Base-by-base conservation (phyloP, 2,888 invertebrate species). In the Blastobasis lacticolella region DNA sequence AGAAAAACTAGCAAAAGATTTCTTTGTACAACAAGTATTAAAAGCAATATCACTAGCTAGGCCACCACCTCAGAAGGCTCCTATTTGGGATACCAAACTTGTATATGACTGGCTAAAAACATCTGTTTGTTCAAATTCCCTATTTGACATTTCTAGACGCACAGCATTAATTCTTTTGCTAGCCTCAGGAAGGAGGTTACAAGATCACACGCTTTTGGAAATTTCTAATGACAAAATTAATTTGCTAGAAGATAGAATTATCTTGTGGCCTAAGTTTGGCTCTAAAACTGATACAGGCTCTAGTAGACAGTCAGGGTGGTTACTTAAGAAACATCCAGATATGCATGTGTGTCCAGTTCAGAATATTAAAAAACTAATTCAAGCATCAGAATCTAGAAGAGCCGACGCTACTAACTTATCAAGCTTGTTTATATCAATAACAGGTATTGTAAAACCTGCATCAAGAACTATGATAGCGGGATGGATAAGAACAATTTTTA, bases 161-260 rank as follows among this genome's bases (percentile, higher is more conserved):
- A 37, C 49, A 5, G 54, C 58, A 0, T 10, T 45, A 0, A 40
- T 63, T 5, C 51, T 66, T 4, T 42, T 66, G 0, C 43, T 63
- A 42, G 52, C 55, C 1, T 52, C 66, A 1, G 59, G 62, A 0
- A 38, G 62, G 44, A 50, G 63, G 9, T 48, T 64, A 4, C 64
- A 67, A 10, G 63, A 64, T 38, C 52, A 64, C 0, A 64, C 66
- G 0, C 49, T 64, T 0, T 48, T 65, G 1, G 6, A 48, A 4
- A 55, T 61, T 7, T 38, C 42, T 10, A 0, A 36, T 0, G 37
- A 53, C 0, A 6, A 46, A 10, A 54, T 45, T 36, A 4, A 45
- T 45, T 36, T 23, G 0, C 23, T 7, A 1, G 50, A 48, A 1
- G 9, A 54, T 7, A 5, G 6, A 4, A 46, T 66, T 1, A 53